Percentiles rank a stretch among this genome's conserved stretches.
These are phyloP conservation scores for Gobio gobio DNA, from an alignment of 2,113 vertebrate species.

Conservation along the genomic window DNA sequence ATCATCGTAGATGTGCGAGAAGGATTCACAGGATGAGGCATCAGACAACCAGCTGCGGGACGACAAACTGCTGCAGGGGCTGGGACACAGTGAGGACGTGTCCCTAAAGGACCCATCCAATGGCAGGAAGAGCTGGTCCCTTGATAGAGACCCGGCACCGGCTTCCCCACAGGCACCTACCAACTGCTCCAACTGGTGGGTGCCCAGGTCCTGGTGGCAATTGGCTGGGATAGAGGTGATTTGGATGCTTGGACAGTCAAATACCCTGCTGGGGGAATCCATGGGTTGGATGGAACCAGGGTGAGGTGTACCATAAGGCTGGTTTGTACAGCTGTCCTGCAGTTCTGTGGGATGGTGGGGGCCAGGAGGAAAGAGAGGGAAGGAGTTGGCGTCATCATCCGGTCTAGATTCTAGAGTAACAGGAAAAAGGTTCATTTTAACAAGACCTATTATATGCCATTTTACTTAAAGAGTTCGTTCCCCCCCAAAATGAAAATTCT, in stretches of 20 bases:
- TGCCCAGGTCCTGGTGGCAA: conserved; percentile 60
- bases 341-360: conserved; percentile 15
- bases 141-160: conserved; percentile 57
- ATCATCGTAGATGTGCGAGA: conserved; percentile 89
- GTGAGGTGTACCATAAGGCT: conserved; percentile 53
- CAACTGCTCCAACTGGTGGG: conserved; percentile 57
- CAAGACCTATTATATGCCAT: not conserved
- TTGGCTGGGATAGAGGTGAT: conserved; percentile 88
- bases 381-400: conserved; percentile 82
- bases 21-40: conserved; percentile 93
- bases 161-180: conserved; percentile 54
- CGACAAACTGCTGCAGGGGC: conserved; percentile 78
- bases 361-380: conserved; percentile 80
- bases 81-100: conserved; percentile 67
- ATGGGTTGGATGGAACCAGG: conserved; percentile 45
- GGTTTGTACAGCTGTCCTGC: conserved; percentile 54
- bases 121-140: conserved; percentile 91
- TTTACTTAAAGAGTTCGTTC: not conserved
- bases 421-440: not conserved
- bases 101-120: conserved; percentile 89
- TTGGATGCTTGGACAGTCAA: conserved; percentile 96
- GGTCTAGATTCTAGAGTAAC: conserved; percentile 78
- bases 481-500: too few species aligned
- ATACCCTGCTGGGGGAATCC: conserved; percentile 83
- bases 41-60: conserved; percentile 79